Base-by-base conservation (phyloP, 2,888 invertebrate genomes). In the Cyaniris semiargus region DNA sequence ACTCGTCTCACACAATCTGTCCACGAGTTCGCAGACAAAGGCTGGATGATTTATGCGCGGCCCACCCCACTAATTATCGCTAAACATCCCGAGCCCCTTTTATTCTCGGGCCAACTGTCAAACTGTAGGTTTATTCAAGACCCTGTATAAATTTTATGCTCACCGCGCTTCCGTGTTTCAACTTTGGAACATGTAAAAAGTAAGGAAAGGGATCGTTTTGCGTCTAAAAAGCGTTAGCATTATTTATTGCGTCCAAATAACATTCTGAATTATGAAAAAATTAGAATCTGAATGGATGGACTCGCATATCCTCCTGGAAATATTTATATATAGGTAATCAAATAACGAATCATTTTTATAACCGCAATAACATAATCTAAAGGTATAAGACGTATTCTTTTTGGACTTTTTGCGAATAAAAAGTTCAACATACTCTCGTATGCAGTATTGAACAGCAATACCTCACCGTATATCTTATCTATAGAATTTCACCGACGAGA, bases 11-110 rank as follows among this genome's bases (percentile, higher is more conserved):
- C 70, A 71, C 71, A 76, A 76, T 80, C 80, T 78, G 78, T 77
- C 75, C 58, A 74, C 74, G 74, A 53, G 23, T 53, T 53, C 48
- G 38, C 78, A 79, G 77, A 81, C 81, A 81, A 81, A 79, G 78
- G 44, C 77, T 31, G 75, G 56, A 77, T 81, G 81, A 82, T 82
- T 81, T 79, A 82, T 81, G 80, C 78, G 77, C 78, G 79, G 77
- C 79, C 78, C 78, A 76, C 77, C 79, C 58, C 78, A 79, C 81
- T 82, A 81, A 82, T 82, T 81, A 81, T 80, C 80, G 79, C 80
- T 81, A 81, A 82, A 81, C 78, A 80, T 76, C 58, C 76, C 71
- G 53, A 53, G 13, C 34, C 70, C 77, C 75, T 75, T 77, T 56
- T 76, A 78, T 78, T 77, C 76, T 76, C 70, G 58, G 66, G 66